phyloP scores from a whole-genome alignment of 2,113 vertebrate species.

The Phylloscopus trochilus region DNA sequence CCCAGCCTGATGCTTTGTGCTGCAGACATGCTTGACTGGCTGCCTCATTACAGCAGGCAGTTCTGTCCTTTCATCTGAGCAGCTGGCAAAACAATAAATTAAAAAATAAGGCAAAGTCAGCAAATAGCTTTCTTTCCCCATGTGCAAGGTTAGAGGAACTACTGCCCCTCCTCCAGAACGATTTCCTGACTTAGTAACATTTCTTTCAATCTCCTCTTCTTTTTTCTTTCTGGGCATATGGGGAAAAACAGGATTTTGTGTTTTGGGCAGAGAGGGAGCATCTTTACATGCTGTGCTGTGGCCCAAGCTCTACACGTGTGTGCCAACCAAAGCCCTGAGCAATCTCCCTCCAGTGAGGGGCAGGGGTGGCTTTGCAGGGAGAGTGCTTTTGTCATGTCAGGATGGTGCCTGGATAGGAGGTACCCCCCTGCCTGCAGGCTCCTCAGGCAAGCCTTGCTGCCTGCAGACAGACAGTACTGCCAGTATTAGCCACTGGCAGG shows the following conservation, averaged over 20 bases:
- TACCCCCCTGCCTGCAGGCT: not conserved
- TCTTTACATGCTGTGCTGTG: not conserved
- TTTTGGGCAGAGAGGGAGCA: not conserved
- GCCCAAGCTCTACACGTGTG: not conserved
- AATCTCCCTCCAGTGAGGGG: not conserved
- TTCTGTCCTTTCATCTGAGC: slow-evolving; percentile 39
- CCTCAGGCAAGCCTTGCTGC: fast-evolving
- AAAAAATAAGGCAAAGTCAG: slow-evolving; percentile 40
- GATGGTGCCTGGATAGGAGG: not conserved
- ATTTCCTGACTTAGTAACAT: slow-evolving; percentile 22
- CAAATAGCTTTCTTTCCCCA: slow-evolving; percentile 36
- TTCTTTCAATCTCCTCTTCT: slow-evolving; percentile 26
- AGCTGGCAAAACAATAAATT: slow-evolving; percentile 59
- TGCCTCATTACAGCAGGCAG: slow-evolving; percentile 27
- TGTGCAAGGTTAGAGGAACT: slow-evolving; percentile 40
- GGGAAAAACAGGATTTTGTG: not conserved
- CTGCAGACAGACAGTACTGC: not conserved
- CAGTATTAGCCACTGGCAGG: not conserved
- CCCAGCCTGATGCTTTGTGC: not conserved
- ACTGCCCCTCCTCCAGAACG: not conserved
- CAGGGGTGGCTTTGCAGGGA: not conserved
- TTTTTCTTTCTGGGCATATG: not conserved
- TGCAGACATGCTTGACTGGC: not conserved
- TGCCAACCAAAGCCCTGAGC: not conserved
- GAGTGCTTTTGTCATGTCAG: not conserved